A percentile compares a stretch with the other conserved stretches of the same genome.
Conservation (phyloP, 2,797 vertebrate genomes). For the Rallus crepitans region DNA sequence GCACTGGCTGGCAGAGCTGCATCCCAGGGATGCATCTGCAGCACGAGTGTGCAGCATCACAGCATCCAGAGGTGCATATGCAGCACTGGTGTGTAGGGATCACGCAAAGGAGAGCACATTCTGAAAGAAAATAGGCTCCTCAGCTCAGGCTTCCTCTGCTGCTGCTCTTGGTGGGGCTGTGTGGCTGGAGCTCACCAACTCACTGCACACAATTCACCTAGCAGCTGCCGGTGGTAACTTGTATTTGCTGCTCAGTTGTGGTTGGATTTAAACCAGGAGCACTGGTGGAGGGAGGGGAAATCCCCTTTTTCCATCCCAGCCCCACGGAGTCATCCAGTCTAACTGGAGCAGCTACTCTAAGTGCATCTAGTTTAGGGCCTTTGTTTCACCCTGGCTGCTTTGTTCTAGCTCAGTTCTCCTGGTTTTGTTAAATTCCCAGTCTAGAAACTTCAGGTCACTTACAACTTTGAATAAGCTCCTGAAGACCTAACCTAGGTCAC, state of each 20-base stretch:
- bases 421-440: background rate
- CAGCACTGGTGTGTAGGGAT: background rate
- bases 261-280: conserved; percentile 48
- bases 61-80: background rate
- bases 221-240: conserved; percentile 17
- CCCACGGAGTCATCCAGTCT: background rate
- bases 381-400: background rate
- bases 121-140: background rate
- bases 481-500: background rate
- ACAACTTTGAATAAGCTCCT: background rate
- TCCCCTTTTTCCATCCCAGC: conserved; percentile 19
- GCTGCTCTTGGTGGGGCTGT: background rate
- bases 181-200: background rate
- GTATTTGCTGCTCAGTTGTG: conserved; percentile 32
- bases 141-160: background rate
- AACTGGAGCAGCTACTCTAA: conserved; percentile 41
- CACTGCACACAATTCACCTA: background rate
- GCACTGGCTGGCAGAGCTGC: too few relatives aligned
- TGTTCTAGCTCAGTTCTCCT: background rate
- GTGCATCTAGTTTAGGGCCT: background rate
- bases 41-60: background rate
- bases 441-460: background rate
- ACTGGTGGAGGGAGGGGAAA: conserved; percentile 34
- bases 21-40: background rate
- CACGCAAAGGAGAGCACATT: background rate